These are phyloP conservation scores for Acrossocheilus fasciatus DNA, from an alignment of 2,797 vertebrate genomes.

Conservation along the genomic window DNA sequence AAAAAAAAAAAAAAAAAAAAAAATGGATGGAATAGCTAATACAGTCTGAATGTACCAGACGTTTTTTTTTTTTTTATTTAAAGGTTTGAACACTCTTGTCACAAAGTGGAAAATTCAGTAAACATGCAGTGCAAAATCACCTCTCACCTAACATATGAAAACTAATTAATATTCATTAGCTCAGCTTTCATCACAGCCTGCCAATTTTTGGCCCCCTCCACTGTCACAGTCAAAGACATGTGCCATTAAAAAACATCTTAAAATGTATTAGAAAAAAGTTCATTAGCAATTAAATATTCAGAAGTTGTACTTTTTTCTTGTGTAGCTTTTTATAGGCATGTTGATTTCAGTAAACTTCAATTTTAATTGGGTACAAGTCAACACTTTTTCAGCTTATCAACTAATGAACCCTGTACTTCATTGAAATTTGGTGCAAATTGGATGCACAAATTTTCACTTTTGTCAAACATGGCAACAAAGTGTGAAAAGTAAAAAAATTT, in stretches of 20 bases:
- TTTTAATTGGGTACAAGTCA: constrained; percentile 23
- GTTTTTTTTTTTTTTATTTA: neutral
- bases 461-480: neutral
- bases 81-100: neutral
- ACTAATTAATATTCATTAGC: neutral
- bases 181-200: neutral
- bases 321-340: constrained; percentile 4
- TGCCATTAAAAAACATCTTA: neutral
- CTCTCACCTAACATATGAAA: neutral
- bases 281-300: neutral
- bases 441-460: neutral
- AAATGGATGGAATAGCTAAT: neutral
- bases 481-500: neutral
- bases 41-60: neutral
- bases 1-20: too few relatives aligned
- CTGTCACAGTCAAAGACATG: neutral
- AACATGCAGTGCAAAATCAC: neutral
- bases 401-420: neutral
- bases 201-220: neutral
- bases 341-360: neutral
- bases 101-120: too few relatives aligned
- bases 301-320: neutral
- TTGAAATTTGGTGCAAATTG: constrained; percentile 31
- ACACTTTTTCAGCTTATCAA: neutral
- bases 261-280: neutral